Evolutionary conservation across 2,888 invertebrate species (phyloP), one percentile per base, ranked within the genome.

Genomic region (Cheilosia vernalis): DNA sequence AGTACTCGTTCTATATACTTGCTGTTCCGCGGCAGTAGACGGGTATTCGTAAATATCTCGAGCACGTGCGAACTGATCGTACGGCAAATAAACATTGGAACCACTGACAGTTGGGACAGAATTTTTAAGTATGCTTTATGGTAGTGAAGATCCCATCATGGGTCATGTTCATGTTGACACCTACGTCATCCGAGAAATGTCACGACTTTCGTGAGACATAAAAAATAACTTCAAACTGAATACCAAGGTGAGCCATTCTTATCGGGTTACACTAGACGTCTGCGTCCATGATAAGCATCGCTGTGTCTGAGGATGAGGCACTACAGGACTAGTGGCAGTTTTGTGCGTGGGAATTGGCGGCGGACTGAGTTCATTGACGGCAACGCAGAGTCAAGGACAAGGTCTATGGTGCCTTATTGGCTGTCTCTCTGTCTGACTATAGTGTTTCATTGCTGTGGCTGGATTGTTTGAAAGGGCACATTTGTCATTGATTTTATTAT

Each of bases 31-130:
- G 1, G 5, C 30, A 17, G 13, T 24, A 4, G 37, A 37, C 55
- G 9, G 24, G 4, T 67, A 40, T 15, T n/a, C 42, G 40, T 27
- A 53, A 53, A 53, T 40, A 17, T 42, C 33, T 64, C 37, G 47
- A 55, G 53, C 66, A 67, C 66, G 66, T 53, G 66, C 66, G 53
- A 53, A 42, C 13, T 24, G 49, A 61, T 44, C 27, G n/a, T 7
- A 15, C 4, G 42, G 5, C 51, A 37, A 51, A 49, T 33, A 67
- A 67, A 42, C n/a, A 10, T 9, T 10, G 6, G 5, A 42, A 9
- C 15, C 10, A 9, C 49, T 24, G 17, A 42, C 40, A 42, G 53
- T 42, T 53, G 24, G 17, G n/a, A 7, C 21, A 21, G 33, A 37
- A 51, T 30, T 55, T 53, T 10, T 9, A 27, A 19, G 4, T 21